Conservation (phyloP, 2,797 vertebrate genomes). For the Crocodylus rhombifer region DNA sequence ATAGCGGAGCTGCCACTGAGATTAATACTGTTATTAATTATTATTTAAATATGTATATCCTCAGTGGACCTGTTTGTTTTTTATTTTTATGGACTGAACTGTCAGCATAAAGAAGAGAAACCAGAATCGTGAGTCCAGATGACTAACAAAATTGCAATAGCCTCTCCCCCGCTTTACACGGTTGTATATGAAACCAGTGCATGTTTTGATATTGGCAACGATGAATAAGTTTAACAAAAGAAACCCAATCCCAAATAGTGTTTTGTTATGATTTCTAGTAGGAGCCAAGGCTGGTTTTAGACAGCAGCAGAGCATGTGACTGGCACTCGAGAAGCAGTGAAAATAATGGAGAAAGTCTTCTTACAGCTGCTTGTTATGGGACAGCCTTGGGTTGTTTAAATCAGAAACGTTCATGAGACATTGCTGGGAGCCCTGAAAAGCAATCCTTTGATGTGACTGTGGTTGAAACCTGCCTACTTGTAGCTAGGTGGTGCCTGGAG, state of each 20-base stretch:
- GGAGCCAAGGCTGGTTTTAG: background rate
- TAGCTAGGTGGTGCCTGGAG: accelerated
- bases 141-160: background rate
- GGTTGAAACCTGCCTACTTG: background rate
- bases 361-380: background rate
- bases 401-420: background rate
- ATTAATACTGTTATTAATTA: constrained; percentile 11
- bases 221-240: background rate
- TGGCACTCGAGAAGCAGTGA: background rate
- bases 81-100: background rate
- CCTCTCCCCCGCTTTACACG: background rate
- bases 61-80: background rate
- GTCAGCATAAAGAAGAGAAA: background rate
- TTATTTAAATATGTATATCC: constrained; percentile 11
- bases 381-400: background rate
- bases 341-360: background rate
- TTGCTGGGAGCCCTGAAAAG: background rate
- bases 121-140: background rate
- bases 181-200: background rate
- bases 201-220: background rate
- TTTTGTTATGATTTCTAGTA: background rate
- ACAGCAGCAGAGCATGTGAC: background rate
- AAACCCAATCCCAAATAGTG: background rate
- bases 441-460: background rate
- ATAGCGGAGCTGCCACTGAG: background rate